Evolutionary conservation across 2,797 vertebrate species (phyloP), one percentile per base, ranked within the genome.

Genomic region (Peromyscus nudipes): DNA sequence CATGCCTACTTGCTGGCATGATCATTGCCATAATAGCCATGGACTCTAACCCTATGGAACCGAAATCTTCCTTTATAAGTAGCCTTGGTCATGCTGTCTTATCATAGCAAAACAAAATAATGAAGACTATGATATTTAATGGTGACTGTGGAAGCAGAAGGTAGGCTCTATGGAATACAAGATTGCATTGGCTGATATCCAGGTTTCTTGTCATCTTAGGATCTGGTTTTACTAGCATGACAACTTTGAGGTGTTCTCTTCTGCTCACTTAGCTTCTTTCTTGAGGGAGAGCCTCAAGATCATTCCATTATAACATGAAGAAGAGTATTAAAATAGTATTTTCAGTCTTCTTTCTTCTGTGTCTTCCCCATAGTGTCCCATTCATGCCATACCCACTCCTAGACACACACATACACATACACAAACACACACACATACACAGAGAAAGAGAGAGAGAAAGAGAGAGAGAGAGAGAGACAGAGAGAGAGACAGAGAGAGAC

Each of bases 181-280:
- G 69, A 16, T 49, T 77, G 2, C 31, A 12, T 73, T 91, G 19
- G 27, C 34, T 94, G 27, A 94, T 29, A 27, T 5, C 19, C 69
- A 79, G 27, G 6, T 69, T 83, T 93, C 27, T 34, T 93, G 29
- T 23, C 19, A 25, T 81, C 25, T 89, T 52, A 94, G 75, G 37
- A 76, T 92, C 37, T 43, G 46, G 19, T 89, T 94, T 92, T 76
- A 62, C 79, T 57, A 52, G 40, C 29, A 60, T 21, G 46, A 12
- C 8, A 86, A 80, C 10, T 14, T 89, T 37, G 40, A 75, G 69
- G 29, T 79, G 8, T 29, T 90, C 34, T 92, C n/a, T 81, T 80
- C 82, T 77, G 49, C 31, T 89, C 80, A 80, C 29, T 94, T 55
- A 43, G 8, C 90, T 73, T 85, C 27, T 95, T 80, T 82, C 60